Evolutionary conservation across 2,113 vertebrate genomes (phyloP).

Genomic region (Bufo gargarizans): DNA sequence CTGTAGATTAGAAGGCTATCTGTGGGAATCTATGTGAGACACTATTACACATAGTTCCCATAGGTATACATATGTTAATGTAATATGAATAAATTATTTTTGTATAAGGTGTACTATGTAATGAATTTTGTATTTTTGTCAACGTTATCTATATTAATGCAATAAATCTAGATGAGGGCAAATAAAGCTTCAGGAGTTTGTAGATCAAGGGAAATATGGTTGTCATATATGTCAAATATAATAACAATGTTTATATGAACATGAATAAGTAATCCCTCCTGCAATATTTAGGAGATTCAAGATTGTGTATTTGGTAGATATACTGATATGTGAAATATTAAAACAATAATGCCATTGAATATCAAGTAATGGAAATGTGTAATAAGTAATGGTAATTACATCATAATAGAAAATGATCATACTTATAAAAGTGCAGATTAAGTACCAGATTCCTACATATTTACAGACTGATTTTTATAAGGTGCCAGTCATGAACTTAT

Average conservation of each 20-base stretch:
- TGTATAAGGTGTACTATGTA: conserved; percentile 9
- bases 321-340: neutral
- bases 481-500: too few species aligned
- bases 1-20: neutral
- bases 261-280: conserved; percentile 25
- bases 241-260: neutral
- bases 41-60: conserved; percentile 13
- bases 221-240: conserved; percentile 15
- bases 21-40: neutral
- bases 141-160: conserved; percentile 32
- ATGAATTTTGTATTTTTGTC: conserved; percentile 19
- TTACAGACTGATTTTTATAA: too few species aligned
- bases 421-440: neutral
- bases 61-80: conserved; percentile 30
- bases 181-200: conserved; percentile 23
- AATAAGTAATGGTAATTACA: neutral
- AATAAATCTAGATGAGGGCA: conserved; percentile 2
- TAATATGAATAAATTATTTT: conserved; percentile 28
- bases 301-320: neutral
- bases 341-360: conserved; percentile 3
- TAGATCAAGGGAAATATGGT: conserved; percentile 17
- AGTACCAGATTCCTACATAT: too few species aligned
- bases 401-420: neutral
- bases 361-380: neutral
- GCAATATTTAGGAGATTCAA: conserved; percentile 16